Evolutionary conservation across 2,797 vertebrate genomes (phyloP), one percentile per base, ranked within the genome.

Genomic region (Propithecus perrieri): DNA sequence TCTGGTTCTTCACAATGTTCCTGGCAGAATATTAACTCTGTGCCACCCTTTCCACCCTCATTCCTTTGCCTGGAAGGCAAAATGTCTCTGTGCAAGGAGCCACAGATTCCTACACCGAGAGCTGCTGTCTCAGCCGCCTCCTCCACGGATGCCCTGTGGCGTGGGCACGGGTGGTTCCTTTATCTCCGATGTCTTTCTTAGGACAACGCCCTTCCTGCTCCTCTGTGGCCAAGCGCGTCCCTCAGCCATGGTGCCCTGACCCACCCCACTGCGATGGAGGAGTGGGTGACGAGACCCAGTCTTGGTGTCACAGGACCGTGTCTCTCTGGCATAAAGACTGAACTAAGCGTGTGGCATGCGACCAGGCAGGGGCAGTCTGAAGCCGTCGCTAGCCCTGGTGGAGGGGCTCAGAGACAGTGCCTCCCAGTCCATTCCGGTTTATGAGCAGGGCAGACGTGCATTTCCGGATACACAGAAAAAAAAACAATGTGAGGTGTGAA

Each of bases 21-120:
- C n/a, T 12, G 2, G 61, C 22, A 10, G 18, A 28, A 12, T 7
- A 1, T 4, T 12, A 22, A 14, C n/a, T n/a, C 46, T 7, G 4
- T 5, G 0, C n/a, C 12, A 3, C 22, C 4, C 14, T 30, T 28
- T 8, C 41, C 20, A 4, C 9, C 4, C 1, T 1, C 0, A 0
- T 63, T 55, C 0, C 53, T 55, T 55, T 55, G 11, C 35, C 33
- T 48, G 53, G 63, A 33, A 69, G 59, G 41, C 4, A 4, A 53
- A 15, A 6, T 10, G 41, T n/a, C 14, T 80, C 5, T 38, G 17
- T 5, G 18, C 33, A 28, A 85, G 7, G 14, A 67, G 53, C 20
- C 26, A 1, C 3, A 15, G 22, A 35, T 26, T 46, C 30, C 8
- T 8, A 20, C n/a, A 33, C 0, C 1, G 10, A 80, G 0, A 13